Conservation (phyloP, 2,797 vertebrate genomes). For the Decapterus maruadsi region DNA sequence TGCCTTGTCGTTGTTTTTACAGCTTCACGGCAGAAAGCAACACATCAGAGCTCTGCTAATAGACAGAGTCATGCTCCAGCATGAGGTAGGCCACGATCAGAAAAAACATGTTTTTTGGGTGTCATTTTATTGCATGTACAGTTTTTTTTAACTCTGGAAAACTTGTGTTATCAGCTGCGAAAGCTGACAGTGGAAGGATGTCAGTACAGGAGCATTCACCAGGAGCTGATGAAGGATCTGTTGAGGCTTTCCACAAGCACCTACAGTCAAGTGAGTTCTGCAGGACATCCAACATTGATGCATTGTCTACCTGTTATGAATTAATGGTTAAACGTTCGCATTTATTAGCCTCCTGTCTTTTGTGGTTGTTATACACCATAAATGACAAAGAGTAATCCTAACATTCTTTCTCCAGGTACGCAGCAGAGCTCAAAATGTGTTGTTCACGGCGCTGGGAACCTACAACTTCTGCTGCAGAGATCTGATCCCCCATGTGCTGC, state of each 20-base stretch:
- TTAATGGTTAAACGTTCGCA: neutral
- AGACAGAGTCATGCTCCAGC: slow-evolving; percentile 98
- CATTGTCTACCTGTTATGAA: neutral
- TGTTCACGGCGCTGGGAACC: slow-evolving; percentile 94
- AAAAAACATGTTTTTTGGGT: neutral
- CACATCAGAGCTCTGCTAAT: slow-evolving; percentile 97
- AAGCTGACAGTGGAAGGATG: slow-evolving; percentile 96
- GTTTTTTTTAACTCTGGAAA: slow-evolving; percentile 14
- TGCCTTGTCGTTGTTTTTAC: slow-evolving; percentile 52
- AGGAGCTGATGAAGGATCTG: slow-evolving; percentile 94
- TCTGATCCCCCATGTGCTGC: slow-evolving; percentile 93
- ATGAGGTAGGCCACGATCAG: slow-evolving; percentile 87
- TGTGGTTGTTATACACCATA: neutral
- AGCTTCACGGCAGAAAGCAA: slow-evolving; percentile 97
- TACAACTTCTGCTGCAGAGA: slow-evolving; percentile 99
- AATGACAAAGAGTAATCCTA: slow-evolving; percentile 3
- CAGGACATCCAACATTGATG: neutral
- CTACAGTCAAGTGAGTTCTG: slow-evolving; percentile 92
- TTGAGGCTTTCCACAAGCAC: slow-evolving; percentile 95
- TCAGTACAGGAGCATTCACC: slow-evolving; percentile 93
- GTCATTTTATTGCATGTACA: neutral
- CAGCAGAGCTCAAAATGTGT: slow-evolving; percentile 94
- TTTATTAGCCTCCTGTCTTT: neutral
- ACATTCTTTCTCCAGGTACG: slow-evolving; percentile 86
- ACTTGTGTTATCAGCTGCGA: slow-evolving; percentile 86